phyloP scores from a whole-genome alignment of 2,888 invertebrate genomes.

The Scaptodrosophila latifasciaeformis region DNA sequence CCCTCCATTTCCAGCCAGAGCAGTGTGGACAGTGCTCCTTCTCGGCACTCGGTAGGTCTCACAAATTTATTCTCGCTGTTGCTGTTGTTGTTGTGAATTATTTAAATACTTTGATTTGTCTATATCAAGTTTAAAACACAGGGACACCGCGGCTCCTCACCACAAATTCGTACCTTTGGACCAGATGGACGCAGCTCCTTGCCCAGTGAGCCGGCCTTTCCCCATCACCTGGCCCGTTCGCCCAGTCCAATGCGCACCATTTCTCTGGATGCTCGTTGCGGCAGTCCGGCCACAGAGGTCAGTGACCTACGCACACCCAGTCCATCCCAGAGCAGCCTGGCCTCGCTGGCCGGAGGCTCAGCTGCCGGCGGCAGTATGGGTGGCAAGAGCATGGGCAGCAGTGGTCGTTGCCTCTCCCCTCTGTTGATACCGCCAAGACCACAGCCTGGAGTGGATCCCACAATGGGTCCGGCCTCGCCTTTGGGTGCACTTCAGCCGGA shows the following conservation, averaged over 20 bases:
- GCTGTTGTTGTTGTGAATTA: not conserved
- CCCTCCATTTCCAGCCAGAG: conserved; percentile 89
- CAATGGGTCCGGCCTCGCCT: conserved; percentile 77
- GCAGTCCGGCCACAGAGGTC: conserved; percentile 76
- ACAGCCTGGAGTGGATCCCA: conserved; percentile 71
- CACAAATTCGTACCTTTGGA: conserved; percentile 88
- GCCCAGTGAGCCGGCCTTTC: conserved; percentile 70
- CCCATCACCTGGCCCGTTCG: conserved; percentile 78
- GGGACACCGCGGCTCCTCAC: conserved; percentile 88
- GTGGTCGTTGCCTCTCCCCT: conserved; percentile 83
- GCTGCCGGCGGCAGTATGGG: conserved; percentile 59
- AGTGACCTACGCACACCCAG: conserved; percentile 78
- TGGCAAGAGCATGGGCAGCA: conserved; percentile 38
- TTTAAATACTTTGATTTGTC: not conserved
- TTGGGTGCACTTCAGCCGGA: conserved; percentile 91
- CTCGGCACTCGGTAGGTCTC: conserved; percentile 76
- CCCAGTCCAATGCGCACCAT: conserved; percentile 87
- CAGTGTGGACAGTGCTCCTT: conserved; percentile 85
- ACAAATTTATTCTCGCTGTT: conserved; percentile 1
- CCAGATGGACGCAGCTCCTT: conserved; percentile 84
- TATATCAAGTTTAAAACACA: conserved; percentile 53
- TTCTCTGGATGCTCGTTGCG: conserved; percentile 84
- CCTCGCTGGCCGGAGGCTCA: conserved; percentile 77
- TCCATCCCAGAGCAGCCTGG: conserved; percentile 83
- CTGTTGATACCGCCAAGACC: conserved; percentile 84